phyloP scores from a whole-genome alignment of 1,140 invertebrate genomes.

The Steinernema khuongi region DNA sequence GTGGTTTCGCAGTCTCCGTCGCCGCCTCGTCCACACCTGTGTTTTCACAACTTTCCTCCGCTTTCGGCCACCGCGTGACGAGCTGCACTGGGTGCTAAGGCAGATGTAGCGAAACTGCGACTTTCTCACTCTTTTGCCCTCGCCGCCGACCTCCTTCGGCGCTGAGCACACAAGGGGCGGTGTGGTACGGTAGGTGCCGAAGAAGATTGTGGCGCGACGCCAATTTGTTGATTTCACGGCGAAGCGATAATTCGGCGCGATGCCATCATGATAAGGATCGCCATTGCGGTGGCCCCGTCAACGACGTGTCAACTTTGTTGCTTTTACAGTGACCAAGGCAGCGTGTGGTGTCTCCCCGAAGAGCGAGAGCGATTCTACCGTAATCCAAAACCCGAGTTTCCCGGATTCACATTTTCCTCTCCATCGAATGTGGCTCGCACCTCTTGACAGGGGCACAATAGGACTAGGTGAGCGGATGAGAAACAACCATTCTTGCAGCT shows the following conservation, averaged over 20 bases:
- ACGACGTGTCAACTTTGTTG: no score
- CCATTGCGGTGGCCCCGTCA: no score
- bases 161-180: not conserved
- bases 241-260: no score
- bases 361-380: not conserved
- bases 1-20: not conserved
- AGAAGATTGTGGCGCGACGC: no score
- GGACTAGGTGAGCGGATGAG: not conserved
- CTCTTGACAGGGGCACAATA: not conserved
- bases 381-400: not conserved
- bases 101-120: slow-evolving; percentile 8
- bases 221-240: no score
- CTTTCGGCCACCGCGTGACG: not conserved
- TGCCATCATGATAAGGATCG: no score
- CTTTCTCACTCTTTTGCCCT: not conserved
- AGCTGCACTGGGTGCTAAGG: slow-evolving; percentile 3
- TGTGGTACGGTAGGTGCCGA: no score
- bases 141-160: slow-evolving; percentile 11
- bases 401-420: not conserved
- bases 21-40: not conserved
- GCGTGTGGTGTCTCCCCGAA: not conserved
- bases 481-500: not conserved
- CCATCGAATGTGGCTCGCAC: not conserved
- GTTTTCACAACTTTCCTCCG: not conserved
- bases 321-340: no score